A percentile compares a stretch with the other conserved stretches of the same genome.
Conservation (phyloP, 2,888 invertebrate genomes). For the Macaria notata region DNA sequence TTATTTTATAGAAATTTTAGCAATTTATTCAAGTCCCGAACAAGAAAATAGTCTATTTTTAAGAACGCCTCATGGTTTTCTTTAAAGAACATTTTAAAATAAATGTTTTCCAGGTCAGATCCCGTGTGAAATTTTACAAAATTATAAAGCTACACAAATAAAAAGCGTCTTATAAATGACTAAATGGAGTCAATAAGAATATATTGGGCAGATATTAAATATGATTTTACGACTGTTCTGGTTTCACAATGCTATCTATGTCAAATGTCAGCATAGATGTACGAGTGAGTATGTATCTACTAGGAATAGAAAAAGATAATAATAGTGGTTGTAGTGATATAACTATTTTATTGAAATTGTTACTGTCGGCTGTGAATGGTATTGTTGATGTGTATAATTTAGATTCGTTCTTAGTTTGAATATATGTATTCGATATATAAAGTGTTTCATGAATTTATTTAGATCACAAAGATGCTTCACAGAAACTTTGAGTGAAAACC, state of each 20-base stretch:
- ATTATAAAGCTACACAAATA: slow-evolving; percentile 29
- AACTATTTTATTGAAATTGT: slow-evolving; percentile 18
- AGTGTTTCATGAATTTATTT: slow-evolving; percentile 27
- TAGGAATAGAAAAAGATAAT: slow-evolving; percentile 24
- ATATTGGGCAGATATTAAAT: slow-evolving; percentile 29
- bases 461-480: slow-evolving; percentile 29
- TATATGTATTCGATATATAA: neutral
- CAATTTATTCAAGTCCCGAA: too few species aligned
- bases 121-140: slow-evolving; percentile 27
- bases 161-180: slow-evolving; percentile 27
- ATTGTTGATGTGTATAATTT: neutral
- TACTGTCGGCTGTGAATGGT: slow-evolving; percentile 11
- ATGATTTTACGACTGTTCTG: slow-evolving; percentile 30
- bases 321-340: slow-evolving; percentile 4
- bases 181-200: slow-evolving; percentile 30
- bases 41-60: too few species aligned
- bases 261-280: slow-evolving; percentile 38
- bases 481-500: slow-evolving; percentile 39
- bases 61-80: too few species aligned
- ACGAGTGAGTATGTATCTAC: slow-evolving; percentile 15
- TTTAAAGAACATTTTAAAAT: neutral
- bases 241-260: slow-evolving; percentile 35
- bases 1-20: too few species aligned
- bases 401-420: neutral
- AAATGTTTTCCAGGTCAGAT: slow-evolving; percentile 16